Conservation (phyloP, 2,888 invertebrate species). For the Pseudococcus longispinus region DNA sequence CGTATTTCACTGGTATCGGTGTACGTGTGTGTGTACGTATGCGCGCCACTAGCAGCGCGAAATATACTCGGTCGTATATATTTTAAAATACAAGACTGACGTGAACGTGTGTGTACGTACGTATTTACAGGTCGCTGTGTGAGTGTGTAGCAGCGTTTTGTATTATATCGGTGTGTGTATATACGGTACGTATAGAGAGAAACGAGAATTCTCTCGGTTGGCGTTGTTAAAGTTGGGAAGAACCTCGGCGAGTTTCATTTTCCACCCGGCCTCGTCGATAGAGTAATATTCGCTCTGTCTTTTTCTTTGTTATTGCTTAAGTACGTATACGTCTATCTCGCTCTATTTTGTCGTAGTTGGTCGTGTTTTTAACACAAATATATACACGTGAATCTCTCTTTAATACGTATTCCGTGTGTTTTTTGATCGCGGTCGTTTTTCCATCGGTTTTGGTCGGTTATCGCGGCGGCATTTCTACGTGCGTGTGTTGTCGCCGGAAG, state of each 20-base stretch:
- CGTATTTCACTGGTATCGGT: not conserved
- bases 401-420: conserved; percentile 24
- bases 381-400: conserved; percentile 49
- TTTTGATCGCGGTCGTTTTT: conserved; percentile 13
- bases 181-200: not conserved
- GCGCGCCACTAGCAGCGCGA: not conserved
- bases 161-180: not conserved
- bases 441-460: not conserved
- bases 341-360: conserved; percentile 43
- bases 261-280: conserved; percentile 52
- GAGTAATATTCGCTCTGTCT: conserved; percentile 52
- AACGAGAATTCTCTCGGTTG: not conserved
- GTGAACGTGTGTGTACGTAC: not conserved
- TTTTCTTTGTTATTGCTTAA: conserved; percentile 33
- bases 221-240: conserved; percentile 17
- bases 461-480: not conserved
- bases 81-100: not conserved
- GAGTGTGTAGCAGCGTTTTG: not conserved
- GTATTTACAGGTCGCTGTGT: not conserved
- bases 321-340: conserved; percentile 40
- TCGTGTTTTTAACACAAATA: conserved; percentile 50
- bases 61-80: conserved; percentile 12
- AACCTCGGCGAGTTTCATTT: conserved; percentile 46
- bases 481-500: not conserved
- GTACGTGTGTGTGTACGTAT: not conserved